Evolutionary conservation across 2,113 vertebrate genomes (phyloP).

Genomic region (Phodopus roborovskii): DNA sequence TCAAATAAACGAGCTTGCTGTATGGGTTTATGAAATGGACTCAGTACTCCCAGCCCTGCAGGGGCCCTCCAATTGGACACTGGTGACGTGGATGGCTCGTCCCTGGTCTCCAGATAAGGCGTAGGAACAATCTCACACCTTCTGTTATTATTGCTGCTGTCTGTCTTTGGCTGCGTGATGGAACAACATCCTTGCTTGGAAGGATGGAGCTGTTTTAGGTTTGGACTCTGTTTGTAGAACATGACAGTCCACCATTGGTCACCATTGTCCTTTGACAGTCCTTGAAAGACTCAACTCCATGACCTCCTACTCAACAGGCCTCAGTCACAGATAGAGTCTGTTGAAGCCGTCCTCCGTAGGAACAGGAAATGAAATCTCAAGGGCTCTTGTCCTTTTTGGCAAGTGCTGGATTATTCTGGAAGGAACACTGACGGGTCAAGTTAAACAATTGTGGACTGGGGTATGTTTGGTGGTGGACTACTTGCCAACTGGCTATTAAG

Average conservation of each 20-base stretch:
- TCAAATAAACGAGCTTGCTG: slow-evolving; percentile 86
- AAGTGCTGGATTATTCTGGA: background rate
- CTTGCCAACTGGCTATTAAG: background rate
- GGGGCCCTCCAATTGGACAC: slow-evolving; percentile 78
- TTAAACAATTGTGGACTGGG: background rate
- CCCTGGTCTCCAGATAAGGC: slow-evolving; percentile 79
- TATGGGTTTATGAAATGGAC: slow-evolving; percentile 85
- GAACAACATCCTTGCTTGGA: background rate
- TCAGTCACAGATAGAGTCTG: background rate
- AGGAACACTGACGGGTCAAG: background rate
- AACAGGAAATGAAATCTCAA: slow-evolving; percentile 35
- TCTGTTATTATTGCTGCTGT: background rate
- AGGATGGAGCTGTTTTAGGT: background rate
- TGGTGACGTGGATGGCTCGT: slow-evolving; percentile 81
- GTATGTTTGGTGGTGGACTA: background rate
- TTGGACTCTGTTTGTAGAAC: background rate
- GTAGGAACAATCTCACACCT: slow-evolving; percentile 77
- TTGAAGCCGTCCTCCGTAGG: background rate
- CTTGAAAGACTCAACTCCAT: background rate
- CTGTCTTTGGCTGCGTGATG: background rate
- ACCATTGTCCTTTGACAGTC: background rate
- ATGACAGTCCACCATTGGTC: background rate
- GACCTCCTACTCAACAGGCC: background rate
- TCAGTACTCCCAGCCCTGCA: slow-evolving; percentile 76
- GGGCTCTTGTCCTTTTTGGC: background rate